Conservation (phyloP, 2,113 vertebrate genomes). For the Clarias gariepinus region DNA sequence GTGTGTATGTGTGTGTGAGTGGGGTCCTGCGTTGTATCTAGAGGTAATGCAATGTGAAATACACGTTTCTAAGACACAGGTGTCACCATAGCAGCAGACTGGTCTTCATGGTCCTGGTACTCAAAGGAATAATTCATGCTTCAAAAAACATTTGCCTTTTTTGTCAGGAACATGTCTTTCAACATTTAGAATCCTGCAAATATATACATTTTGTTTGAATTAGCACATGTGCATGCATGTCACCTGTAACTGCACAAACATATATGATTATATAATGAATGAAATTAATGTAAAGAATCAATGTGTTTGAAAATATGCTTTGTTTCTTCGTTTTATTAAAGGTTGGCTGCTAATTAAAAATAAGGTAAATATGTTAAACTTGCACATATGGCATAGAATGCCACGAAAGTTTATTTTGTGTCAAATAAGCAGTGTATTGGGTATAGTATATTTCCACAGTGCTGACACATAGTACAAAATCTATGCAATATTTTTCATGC, state of each 20-base stretch:
- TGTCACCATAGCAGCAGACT: constrained; percentile 22
- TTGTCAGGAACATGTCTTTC: neutral
- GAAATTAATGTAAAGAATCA: neutral
- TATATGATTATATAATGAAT: neutral
- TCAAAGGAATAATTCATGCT: constrained; percentile 18
- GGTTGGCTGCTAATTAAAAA: neutral
- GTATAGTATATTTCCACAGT: neutral
- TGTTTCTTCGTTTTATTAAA: neutral
- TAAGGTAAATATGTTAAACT: neutral
- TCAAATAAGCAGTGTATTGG: neutral
- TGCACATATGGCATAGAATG: neutral
- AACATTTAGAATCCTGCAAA: neutral
- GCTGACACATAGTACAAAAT: neutral
- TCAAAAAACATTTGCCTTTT: neutral
- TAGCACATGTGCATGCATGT: neutral
- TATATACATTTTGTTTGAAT: neutral
- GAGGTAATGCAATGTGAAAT: neutral
- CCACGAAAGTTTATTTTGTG: neutral
- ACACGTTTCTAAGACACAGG: constrained; percentile 30
- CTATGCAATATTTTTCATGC: neutral
- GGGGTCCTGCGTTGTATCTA: neutral
- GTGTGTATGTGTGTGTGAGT: neutral
- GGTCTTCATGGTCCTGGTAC: neutral
- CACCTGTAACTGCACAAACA: neutral
- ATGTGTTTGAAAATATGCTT: neutral